These are phyloP conservation scores for Sebastes variabilis DNA, from an alignment of 2,797 vertebrate genomes.

Conservation along the genomic window DNA sequence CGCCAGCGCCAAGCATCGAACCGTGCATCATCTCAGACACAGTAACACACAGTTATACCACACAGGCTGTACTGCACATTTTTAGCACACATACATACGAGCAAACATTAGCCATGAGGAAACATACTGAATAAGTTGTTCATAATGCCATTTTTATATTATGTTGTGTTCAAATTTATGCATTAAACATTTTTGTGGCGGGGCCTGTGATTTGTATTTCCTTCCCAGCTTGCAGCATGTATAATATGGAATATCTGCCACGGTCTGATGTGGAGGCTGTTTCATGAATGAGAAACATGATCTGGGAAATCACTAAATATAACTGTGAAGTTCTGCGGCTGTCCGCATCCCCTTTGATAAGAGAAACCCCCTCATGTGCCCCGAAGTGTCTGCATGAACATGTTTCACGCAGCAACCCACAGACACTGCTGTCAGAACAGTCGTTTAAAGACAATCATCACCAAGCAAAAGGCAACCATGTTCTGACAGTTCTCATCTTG, in stretches of 20 bases:
- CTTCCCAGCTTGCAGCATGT: not conserved
- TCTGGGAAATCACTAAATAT: not conserved
- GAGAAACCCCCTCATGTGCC: constrained; percentile 48
- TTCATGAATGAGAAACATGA: constrained; percentile 32
- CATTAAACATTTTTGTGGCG: not conserved
- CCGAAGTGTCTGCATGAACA: constrained; percentile 40
- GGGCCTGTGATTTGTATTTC: not conserved
- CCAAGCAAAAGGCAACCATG: not conserved
- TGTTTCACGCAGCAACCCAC: not conserved
- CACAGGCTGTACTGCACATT: not conserved
- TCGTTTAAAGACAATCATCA: constrained; percentile 1
- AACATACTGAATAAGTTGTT: not conserved
- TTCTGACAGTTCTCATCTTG: constrained; percentile 7
- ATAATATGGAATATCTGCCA: not conserved
- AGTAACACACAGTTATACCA: constrained; percentile 1
- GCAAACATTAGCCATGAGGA: not conserved
- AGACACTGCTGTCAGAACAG: constrained; percentile 28
- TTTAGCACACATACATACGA: not conserved
- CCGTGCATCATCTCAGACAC: constrained; percentile 27
- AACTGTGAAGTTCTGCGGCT: constrained; percentile 18
- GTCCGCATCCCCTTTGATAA: constrained; percentile 36
- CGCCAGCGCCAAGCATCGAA: constrained; percentile 21
- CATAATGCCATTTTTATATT: not conserved
- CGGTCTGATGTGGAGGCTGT: constrained; percentile 9
- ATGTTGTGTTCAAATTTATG: not conserved